Percentiles rank a stretch among this genome's conserved stretches.
Conservation (phyloP, 1,140 invertebrate genomes). For the Aphis craccivora region DNA sequence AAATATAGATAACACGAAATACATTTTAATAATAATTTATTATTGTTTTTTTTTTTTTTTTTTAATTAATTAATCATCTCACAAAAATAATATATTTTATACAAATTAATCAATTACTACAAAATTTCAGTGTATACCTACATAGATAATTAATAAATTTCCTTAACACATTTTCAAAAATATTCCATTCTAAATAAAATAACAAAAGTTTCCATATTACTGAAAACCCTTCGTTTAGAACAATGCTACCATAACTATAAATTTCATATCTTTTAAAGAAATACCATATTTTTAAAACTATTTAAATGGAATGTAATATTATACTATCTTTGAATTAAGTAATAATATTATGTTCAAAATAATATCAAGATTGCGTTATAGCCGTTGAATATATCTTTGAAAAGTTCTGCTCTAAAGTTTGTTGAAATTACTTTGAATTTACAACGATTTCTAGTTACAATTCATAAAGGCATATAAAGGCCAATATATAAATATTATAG, state of each 20-base stretch:
- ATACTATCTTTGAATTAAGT: not conserved
- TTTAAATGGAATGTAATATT: slow-evolving; percentile 5
- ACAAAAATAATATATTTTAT: not conserved
- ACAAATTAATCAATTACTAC: no score
- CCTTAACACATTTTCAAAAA: not conserved
- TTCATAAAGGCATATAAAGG: slow-evolving; percentile 5
- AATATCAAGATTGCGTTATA: not conserved
- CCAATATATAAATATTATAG: slow-evolving; percentile 20
- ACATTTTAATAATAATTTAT: no score
- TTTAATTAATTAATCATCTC: no score
- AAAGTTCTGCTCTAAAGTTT: not conserved
- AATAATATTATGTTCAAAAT: not conserved
- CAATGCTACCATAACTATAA: not conserved
- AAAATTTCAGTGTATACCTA: not conserved
- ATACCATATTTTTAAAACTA: slow-evolving; percentile 11
- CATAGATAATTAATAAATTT: not conserved
- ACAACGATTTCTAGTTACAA: not conserved
- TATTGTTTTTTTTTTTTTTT: no score
- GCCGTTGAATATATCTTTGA: not conserved
- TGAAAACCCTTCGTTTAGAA: not conserved
- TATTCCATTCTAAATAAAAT: not conserved
- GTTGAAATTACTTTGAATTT: not conserved
- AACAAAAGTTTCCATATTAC: slow-evolving; percentile 6
- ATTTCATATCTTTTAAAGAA: not conserved
- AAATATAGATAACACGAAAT: no score